Evolutionary conservation across 2,888 invertebrate genomes (phyloP).

Genomic region (Bombylius discolor): DNA sequence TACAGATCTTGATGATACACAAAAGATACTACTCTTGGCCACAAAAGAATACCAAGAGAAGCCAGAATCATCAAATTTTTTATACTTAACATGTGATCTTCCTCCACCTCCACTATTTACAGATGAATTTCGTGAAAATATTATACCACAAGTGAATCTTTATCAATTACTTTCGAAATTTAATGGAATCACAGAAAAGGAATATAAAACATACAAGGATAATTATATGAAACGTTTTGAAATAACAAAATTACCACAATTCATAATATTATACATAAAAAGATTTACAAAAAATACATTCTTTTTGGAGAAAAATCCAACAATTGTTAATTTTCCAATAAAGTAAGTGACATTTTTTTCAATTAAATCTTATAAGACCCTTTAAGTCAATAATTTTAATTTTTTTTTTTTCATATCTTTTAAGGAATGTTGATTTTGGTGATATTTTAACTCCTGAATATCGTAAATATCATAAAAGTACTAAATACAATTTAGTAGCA

Average conservation of each 20-base stretch:
- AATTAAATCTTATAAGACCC: too few species aligned
- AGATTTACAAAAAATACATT: constrained; percentile 98
- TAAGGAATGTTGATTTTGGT: constrained; percentile 90
- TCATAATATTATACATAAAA: constrained; percentile 91
- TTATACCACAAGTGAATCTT: constrained; percentile 95
- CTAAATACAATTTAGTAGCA: constrained; percentile 93
- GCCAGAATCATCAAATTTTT: constrained; percentile 81
- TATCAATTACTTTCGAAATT: constrained; percentile 91
- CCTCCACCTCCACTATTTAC: constrained; percentile 96
- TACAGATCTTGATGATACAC: constrained; percentile 79
- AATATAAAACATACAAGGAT: constrained; percentile 99
- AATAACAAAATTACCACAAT: constrained; percentile 84
- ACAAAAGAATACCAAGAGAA: constrained; percentile 81
- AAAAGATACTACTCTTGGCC: constrained; percentile 61
- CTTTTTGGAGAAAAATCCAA: constrained; percentile 98
- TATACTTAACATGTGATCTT: constrained; percentile 93
- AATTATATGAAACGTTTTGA: constrained; percentile 95
- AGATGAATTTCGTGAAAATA: constrained; percentile 95
- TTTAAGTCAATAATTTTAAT: neutral
- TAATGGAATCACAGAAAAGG: constrained; percentile 89
- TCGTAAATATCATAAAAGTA: constrained; percentile 61
- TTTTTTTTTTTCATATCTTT: constrained; percentile 19
- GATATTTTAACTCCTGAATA: constrained; percentile 83
- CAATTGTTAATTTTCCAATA: constrained; percentile 98
- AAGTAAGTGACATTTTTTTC: constrained; percentile 66